Conservation (phyloP, 2,113 vertebrate genomes). For the Trichomycterus rosablanca region DNA sequence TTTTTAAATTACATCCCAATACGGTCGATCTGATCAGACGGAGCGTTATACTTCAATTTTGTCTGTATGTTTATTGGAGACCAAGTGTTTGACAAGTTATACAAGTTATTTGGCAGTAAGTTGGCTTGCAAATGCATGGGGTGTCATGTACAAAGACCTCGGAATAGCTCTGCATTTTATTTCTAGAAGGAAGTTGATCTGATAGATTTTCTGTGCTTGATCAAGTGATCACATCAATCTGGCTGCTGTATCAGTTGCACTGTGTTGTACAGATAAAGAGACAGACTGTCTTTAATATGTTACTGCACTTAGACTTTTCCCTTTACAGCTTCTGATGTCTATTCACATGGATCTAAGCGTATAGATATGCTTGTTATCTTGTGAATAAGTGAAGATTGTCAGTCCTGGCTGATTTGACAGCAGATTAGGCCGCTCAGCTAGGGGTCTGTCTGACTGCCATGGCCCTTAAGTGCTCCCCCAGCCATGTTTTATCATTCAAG, state of each 20-base stretch:
- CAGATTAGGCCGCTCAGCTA: background rate
- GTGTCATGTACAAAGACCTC: constrained; percentile 38
- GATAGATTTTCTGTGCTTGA: background rate
- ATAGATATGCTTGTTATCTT: too few species aligned
- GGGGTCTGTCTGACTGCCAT: constrained; percentile 6
- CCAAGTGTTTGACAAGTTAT: constrained; percentile 3
- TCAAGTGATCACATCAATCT: background rate
- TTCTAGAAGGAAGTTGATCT: background rate
- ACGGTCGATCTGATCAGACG: background rate
- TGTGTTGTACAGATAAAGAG: background rate
- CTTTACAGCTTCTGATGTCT: background rate
- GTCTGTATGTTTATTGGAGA: background rate
- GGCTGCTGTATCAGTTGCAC: background rate
- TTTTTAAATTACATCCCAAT: background rate
- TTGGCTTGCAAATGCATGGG: constrained; percentile 4
- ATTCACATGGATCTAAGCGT: background rate
- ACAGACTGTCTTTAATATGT: background rate
- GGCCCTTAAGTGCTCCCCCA: background rate
- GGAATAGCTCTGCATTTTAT: background rate
- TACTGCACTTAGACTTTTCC: background rate
- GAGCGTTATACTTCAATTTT: too few species aligned
- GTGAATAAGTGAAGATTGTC: background rate
- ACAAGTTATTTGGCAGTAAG: constrained; percentile 8
- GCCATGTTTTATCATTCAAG: constrained; percentile 1
- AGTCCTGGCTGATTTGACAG: background rate